A percentile compares a stretch with the other conserved stretches of the same genome.
Conservation (phyloP, 2,113 vertebrate genomes). For the Raphicerus campestris region DNA sequence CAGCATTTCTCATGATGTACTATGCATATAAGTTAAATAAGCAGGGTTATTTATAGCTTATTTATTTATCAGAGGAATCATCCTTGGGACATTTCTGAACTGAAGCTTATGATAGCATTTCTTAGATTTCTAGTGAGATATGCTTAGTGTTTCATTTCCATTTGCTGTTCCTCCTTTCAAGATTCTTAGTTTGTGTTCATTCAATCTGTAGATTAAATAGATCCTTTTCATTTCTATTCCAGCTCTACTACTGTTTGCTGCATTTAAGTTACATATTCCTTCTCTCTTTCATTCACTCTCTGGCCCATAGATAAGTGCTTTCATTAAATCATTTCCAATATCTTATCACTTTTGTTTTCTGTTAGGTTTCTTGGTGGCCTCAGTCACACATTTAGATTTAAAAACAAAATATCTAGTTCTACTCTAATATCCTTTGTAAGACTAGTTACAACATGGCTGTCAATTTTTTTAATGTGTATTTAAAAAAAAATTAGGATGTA, state of each 20-base stretch:
- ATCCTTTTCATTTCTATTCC: neutral
- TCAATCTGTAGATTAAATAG: neutral
- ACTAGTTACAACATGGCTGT: neutral
- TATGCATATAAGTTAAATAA: too few species aligned
- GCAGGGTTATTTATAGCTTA: neutral
- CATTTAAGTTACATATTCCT: neutral
- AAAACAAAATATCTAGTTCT: neutral
- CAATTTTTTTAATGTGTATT: neutral
- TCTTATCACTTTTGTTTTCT: neutral
- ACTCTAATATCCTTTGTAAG: neutral
- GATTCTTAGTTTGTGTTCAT: neutral
- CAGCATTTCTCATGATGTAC: too few species aligned
- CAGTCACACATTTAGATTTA: neutral
- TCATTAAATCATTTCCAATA: neutral
- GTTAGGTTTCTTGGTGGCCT: neutral
- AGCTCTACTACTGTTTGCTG: neutral
- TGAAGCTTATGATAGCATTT: neutral
- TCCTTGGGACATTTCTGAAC: neutral
- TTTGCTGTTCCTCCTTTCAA: neutral
- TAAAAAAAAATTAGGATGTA: accelerated
- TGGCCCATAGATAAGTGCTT: neutral
- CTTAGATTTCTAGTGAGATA: neutral
- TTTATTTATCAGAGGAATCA: neutral
- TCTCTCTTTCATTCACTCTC: neutral
- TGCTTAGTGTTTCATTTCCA: neutral